Conservation (phyloP, 92 coral and sea anemone species). For the Epizoanthus ramosus region DNA sequence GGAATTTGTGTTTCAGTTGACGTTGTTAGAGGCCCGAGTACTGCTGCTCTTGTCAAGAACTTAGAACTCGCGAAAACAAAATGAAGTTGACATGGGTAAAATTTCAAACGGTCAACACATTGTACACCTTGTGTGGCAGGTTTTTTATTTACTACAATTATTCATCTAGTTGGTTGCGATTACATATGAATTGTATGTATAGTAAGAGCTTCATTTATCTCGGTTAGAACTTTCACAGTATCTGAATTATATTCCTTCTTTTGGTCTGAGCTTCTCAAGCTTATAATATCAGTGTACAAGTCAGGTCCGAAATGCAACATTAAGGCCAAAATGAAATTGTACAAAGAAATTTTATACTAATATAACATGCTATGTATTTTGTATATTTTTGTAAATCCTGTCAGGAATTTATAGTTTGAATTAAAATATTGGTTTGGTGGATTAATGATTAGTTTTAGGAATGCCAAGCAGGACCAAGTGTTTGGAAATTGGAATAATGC, state of each 20-base stretch:
- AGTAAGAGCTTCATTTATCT: too few relatives aligned
- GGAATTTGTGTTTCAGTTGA: too few relatives aligned
- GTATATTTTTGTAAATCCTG: slow-evolving; percentile 42
- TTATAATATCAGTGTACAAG: not conserved
- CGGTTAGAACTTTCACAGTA: too few relatives aligned
- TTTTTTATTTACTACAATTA: too few relatives aligned
- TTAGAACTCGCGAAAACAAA: too few relatives aligned
- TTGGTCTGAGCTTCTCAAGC: not conserved
- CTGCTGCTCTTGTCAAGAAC: too few relatives aligned
- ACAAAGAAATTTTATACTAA: slow-evolving; percentile 41
- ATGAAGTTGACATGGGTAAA: too few relatives aligned
- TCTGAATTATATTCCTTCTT: not conserved
- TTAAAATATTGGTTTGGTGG: slow-evolving; percentile 13
- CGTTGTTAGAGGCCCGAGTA: too few relatives aligned
- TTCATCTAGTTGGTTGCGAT: too few relatives aligned
- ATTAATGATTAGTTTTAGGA: slow-evolving; percentile 16
- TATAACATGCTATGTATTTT: slow-evolving; percentile 24
- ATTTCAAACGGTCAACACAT: too few relatives aligned
- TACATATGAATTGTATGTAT: too few relatives aligned
- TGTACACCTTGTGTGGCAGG: too few relatives aligned
- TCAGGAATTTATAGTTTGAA: slow-evolving; percentile 31
- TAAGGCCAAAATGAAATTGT: slow-evolving; percentile 15
- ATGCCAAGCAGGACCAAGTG: slow-evolving; percentile 1
- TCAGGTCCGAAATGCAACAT: slow-evolving; percentile 8
- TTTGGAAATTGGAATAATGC: slow-evolving; percentile 5